Conservation (phyloP, 2,888 invertebrate species). For the Salticus scenicus region DNA sequence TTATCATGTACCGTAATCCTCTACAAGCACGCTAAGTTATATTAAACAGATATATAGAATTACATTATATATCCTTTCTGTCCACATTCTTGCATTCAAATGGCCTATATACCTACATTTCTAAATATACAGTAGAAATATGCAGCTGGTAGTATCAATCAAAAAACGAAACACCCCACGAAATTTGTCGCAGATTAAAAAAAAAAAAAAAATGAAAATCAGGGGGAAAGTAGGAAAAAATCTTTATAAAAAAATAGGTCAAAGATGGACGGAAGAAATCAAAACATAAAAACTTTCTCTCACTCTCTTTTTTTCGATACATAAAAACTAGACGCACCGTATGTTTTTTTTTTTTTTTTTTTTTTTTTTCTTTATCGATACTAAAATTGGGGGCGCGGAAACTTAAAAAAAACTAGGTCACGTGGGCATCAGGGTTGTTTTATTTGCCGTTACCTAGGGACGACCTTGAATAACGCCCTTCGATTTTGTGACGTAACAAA, state of each 20-base stretch:
- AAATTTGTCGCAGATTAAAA: slow-evolving; percentile 16
- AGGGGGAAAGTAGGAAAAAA: slow-evolving; percentile 26
- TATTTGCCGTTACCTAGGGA: slow-evolving; percentile 57
- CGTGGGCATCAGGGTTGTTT: slow-evolving; percentile 5
- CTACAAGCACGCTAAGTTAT: too few species aligned
- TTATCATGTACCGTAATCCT: too few species aligned
- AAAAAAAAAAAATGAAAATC: too few species aligned
- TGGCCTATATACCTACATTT: not conserved
- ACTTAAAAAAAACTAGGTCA: slow-evolving; percentile 56
- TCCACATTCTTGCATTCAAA: not conserved
- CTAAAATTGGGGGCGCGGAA: slow-evolving; percentile 39
- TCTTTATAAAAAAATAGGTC: slow-evolving; percentile 30
- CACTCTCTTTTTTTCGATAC: slow-evolving; percentile 6
- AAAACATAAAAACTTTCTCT: not conserved
- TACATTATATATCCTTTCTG: too few species aligned
- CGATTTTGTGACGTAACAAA: slow-evolving; percentile 27
- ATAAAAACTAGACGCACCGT: slow-evolving; percentile 35
- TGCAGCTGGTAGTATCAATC: not conserved
- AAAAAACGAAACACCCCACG: not conserved
- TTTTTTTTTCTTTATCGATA: too few species aligned
- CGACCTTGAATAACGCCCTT: slow-evolving; percentile 60
- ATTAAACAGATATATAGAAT: too few species aligned
- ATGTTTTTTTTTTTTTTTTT: slow-evolving; percentile 47
- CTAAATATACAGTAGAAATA: not conserved
- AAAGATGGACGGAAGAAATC: slow-evolving; percentile 22